These are phyloP conservation scores for Xerus rutilus DNA, from an alignment of 2,797 vertebrate genomes.

Conservation along the genomic window DNA sequence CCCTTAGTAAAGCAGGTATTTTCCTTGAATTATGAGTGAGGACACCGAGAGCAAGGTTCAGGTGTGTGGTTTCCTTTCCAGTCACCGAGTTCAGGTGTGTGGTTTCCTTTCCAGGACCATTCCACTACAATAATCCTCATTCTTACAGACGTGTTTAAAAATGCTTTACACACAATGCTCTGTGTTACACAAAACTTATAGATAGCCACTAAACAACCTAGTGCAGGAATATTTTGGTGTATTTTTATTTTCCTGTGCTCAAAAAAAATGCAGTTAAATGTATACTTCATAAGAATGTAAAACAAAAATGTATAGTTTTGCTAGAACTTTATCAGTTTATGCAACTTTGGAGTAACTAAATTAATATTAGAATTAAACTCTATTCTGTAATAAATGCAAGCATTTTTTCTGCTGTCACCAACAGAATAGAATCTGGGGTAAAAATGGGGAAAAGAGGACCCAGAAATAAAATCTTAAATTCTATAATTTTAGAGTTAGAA, in stretches of 20 bases:
- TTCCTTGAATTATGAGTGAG: background rate
- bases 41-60: background rate
- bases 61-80: background rate
- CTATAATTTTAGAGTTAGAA: background rate
- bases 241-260: background rate
- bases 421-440: background rate
- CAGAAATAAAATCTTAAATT: slow-evolving; percentile 5
- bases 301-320: background rate
- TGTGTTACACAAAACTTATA: background rate
- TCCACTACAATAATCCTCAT: background rate
- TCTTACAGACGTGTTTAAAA: slow-evolving; percentile 6
- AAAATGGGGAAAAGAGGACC: background rate
- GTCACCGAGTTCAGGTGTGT: background rate
- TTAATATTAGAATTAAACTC: background rate
- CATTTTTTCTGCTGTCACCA: background rate
- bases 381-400: background rate
- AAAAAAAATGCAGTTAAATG: background rate
- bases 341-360: background rate
- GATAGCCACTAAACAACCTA: background rate
- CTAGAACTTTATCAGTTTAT: background rate
- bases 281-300: background rate
- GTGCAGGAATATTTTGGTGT: background rate
- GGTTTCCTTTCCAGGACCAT: background rate
- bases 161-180: background rate
- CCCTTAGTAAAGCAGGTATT: background rate